Percentiles rank a stretch among this genome's conserved stretches.
phyloP scores from a whole-genome alignment of 2,888 invertebrate genomes.

The Amiota minor region DNA sequence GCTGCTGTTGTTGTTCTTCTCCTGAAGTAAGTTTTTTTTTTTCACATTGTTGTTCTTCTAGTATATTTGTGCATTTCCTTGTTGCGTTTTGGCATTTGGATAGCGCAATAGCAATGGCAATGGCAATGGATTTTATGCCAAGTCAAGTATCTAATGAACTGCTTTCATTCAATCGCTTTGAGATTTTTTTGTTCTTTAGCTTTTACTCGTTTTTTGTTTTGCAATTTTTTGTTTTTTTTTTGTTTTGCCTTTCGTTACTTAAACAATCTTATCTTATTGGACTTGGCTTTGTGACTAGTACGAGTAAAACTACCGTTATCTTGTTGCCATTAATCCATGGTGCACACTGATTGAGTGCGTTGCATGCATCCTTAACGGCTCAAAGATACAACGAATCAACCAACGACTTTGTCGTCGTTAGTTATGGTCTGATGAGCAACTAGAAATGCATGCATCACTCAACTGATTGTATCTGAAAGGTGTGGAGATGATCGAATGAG shows the following conservation, averaged over 20 bases:
- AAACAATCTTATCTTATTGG: slow-evolving; percentile 5
- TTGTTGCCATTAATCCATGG: neutral
- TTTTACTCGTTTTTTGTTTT: neutral
- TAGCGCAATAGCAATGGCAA: too few species aligned
- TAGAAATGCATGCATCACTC: too few species aligned
- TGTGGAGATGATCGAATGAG: neutral
- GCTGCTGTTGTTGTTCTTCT: too few species aligned
- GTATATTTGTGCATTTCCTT: too few species aligned
- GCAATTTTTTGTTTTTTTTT: neutral
- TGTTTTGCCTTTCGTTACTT: slow-evolving; percentile 1
- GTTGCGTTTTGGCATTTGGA: too few species aligned
- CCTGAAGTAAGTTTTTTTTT: too few species aligned
- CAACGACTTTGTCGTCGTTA: neutral
- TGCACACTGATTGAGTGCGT: neutral
- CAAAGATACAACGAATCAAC: too few species aligned
- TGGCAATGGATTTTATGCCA: too few species aligned
- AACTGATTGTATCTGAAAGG: slow-evolving; percentile 6
- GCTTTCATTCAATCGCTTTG: too few species aligned
- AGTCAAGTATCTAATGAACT: too few species aligned
- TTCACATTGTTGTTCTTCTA: too few species aligned
- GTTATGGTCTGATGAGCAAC: neutral
- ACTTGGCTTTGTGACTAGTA: neutral
- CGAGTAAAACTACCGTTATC: slow-evolving; percentile 3
- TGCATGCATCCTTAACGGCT: neutral
- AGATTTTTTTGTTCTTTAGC: neutral